phyloP scores from a whole-genome alignment of 35 echinoderm and acorn worm genomes.

The Apostichopus parvimensis region DNA sequence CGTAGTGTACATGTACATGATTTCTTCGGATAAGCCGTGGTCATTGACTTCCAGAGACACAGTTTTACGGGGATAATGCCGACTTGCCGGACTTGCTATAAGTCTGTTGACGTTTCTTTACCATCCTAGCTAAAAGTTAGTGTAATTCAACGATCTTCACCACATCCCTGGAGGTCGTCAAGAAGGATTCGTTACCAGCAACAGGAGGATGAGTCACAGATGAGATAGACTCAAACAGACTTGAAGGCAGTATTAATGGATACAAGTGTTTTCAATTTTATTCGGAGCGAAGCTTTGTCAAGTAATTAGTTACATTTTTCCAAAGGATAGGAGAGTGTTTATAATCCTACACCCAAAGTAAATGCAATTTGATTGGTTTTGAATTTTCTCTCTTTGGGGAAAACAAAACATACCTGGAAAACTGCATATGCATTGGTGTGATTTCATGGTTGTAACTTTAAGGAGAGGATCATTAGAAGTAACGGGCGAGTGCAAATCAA shows the following conservation, averaged over 20 bases:
- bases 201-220: neutral
- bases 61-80: neutral
- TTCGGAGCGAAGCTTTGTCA: neutral
- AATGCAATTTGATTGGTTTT: conserved; percentile 14
- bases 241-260: neutral
- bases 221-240: neutral
- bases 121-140: neutral
- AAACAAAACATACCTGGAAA: no score
- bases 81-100: neutral
- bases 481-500: no score
- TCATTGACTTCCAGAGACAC: neutral
- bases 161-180: neutral
- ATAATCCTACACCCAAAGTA: neutral
- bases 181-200: neutral
- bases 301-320: conserved; percentile 22
- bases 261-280: conserved; percentile 27
- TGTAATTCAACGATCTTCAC: neutral
- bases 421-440: no score
- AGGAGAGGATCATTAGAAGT: no score
- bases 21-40: neutral
- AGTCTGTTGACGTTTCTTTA: neutral
- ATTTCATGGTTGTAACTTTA: no score
- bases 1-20: neutral
- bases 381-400: neutral
- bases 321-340: conserved; percentile 11